Base-by-base conservation (phyloP, 2,888 invertebrate species). In the Lycocerus yunnanus region DNA sequence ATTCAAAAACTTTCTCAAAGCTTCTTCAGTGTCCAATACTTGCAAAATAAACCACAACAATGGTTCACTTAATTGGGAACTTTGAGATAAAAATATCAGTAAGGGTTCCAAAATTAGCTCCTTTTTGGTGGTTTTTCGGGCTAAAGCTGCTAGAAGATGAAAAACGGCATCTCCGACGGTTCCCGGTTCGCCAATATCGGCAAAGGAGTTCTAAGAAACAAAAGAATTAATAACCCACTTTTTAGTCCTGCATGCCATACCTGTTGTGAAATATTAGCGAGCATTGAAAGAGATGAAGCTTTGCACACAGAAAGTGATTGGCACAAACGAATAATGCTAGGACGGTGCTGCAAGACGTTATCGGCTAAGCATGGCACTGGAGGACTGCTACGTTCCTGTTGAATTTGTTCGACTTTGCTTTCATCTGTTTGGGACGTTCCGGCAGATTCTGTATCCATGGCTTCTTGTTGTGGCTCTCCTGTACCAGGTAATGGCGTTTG, bases 141-240 rank as follows among this genome's bases (percentile, higher is more conserved):
- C 92, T 76, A 97, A 88, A 2, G 93, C 92, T 21, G 93, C 91
- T 70, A 97, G 89, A 79, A 97, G 89, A 87, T 94, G 93, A 84
- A 95, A 96, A n/a, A 97, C 92, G 15, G 95, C 95, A 84, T 97
- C 97, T 1, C 94, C 94, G 69, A 96, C 92, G 0, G 94, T 94
- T 21, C 92, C 90, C 9, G 93, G 92, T 81, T 93, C 93, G n/a
- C 90, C 87, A 66, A 81, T 72, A 71, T 80, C 81, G 15, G 80
- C 77, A 74, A 82, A 76, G 58, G 79, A 76, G 66, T 77, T 80
- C 80, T 80, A 76, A 65, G 75, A 73, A 18, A 20, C 66, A 10
- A 43, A 68, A 13, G 3, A n/a, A n/a, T 43, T 43, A 43, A 43
- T 43, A 43, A 43, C 43, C n/a, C n/a, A 43, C n/a, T 43, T n/a